Evolutionary conservation across 2,888 invertebrate genomes (phyloP).

Genomic region (Eristalis pertinax): DNA sequence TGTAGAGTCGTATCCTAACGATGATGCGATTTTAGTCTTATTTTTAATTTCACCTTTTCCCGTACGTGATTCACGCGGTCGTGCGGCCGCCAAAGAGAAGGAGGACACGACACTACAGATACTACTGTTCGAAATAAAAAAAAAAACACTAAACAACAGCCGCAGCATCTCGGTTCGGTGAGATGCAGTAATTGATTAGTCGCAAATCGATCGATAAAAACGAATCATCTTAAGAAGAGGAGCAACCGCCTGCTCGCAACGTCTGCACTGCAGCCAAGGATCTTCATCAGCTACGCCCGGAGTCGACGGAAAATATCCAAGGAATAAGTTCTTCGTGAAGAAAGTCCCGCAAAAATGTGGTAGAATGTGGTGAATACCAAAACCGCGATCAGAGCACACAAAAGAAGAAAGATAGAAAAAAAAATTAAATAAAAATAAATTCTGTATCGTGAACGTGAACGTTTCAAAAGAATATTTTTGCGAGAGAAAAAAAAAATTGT

Average conservation of each 20-base stretch:
- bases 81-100: conserved; percentile 33
- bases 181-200: conserved; percentile 78
- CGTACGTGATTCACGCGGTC: conserved; percentile 61
- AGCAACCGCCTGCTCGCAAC: conserved; percentile 26
- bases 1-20: conserved; percentile 11
- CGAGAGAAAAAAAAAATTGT: conserved; percentile 12
- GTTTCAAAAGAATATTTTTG: conserved; percentile 28
- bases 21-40: conserved; percentile 57
- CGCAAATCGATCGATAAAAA: conserved; percentile 80
- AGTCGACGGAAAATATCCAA: not conserved
- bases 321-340: conserved; percentile 10
- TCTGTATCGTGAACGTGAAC: not conserved
- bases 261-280: conserved; percentile 19
- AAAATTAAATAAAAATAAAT: conserved; percentile 27
- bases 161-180: conserved; percentile 21
- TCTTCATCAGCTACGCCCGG: conserved; percentile 1
- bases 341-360: conserved; percentile 32
- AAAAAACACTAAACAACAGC: conserved; percentile 13
- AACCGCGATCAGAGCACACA: not conserved
- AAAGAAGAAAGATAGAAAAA: not conserved
- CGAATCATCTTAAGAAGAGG: conserved; percentile 75
- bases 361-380: conserved; percentile 54
- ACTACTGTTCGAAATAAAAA: not conserved
- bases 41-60: conserved; percentile 60
- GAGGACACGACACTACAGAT: not conserved